A percentile compares a stretch with the other conserved stretches of the same genome.
Evolutionary conservation across 2,888 invertebrate species (phyloP).

Genomic region (Penaeus monodon): DNA sequence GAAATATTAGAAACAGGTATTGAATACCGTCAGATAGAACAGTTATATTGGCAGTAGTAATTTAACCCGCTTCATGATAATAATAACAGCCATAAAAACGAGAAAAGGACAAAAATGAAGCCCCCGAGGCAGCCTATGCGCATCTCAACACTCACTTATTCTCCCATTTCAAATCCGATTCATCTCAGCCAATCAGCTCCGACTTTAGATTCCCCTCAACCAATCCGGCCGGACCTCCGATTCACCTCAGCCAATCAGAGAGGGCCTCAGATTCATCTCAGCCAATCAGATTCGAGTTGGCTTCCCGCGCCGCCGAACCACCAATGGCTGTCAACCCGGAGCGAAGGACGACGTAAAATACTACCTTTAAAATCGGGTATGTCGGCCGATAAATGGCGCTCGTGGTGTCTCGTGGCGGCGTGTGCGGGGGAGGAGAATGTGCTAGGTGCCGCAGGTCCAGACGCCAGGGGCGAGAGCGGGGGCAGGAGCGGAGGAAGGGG

Average conservation of each 20-base stretch:
- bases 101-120: too few species aligned
- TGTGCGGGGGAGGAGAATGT: neutral
- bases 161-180: slow-evolving; percentile 23
- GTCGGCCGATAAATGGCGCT: neutral
- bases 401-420: neutral
- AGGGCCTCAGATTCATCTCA: neutral
- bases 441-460: neutral
- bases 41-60: too few species aligned
- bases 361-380: slow-evolving; percentile 34
- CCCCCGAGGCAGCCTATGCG: neutral
- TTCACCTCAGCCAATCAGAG: too few species aligned
- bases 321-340: slow-evolving; percentile 1
- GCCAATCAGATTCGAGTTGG: slow-evolving; percentile 39
- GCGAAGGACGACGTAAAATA: slow-evolving; percentile 33
- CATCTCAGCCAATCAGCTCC: slow-evolving; percentile 28
- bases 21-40: too few species aligned
- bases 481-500: too few species aligned
- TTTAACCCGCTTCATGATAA: too few species aligned
- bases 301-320: neutral
- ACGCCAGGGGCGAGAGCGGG: too few species aligned
- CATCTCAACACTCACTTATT: slow-evolving; percentile 14
- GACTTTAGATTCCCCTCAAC: slow-evolving; percentile 18
- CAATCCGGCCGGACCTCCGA: slow-evolving; percentile 32
- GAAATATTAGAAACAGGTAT: too few species aligned
- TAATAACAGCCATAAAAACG: too few species aligned